phyloP scores from a whole-genome alignment of 2,888 invertebrate genomes.

The Clusia tigrina region DNA sequence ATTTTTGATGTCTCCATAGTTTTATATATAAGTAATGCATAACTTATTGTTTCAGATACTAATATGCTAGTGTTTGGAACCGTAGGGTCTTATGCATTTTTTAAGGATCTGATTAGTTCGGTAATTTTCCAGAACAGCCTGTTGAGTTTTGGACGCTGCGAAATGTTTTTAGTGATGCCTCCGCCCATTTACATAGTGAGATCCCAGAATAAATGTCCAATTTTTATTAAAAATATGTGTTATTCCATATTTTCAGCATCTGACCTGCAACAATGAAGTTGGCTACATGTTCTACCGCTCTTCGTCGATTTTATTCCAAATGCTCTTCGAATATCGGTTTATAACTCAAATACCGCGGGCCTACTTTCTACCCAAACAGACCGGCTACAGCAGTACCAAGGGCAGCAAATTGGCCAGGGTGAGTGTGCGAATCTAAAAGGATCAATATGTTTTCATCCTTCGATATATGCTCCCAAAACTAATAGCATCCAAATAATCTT shows the following conservation, averaged over 20 bases:
- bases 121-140: constrained; percentile 70
- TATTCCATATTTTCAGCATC: constrained; percentile 62
- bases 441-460: too few relatives aligned
- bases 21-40: constrained; percentile 62
- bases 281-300: constrained; percentile 68
- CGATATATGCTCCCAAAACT: too few relatives aligned
- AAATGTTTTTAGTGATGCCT: constrained; percentile 71
- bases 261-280: constrained; percentile 68
- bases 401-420: constrained; percentile 52
- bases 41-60: constrained; percentile 68
- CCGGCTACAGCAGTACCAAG: constrained; percentile 46
- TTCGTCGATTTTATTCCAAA: constrained; percentile 72
- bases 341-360: constrained; percentile 71
- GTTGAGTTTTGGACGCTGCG: constrained; percentile 69
- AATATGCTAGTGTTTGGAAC: constrained; percentile 71
- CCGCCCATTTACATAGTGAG: constrained; percentile 71
- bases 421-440: too few relatives aligned
- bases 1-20: constrained; percentile 14
- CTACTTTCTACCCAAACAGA: constrained; percentile 74
- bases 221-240: neutral
- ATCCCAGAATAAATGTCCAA: constrained; percentile 18
- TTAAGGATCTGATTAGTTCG: constrained; percentile 71
- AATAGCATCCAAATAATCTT: too few relatives aligned
- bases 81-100: constrained; percentile 65
- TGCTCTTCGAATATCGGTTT: constrained; percentile 72